Conservation (phyloP, 2,888 invertebrate genomes). For the Polylopha cassiicola region DNA sequence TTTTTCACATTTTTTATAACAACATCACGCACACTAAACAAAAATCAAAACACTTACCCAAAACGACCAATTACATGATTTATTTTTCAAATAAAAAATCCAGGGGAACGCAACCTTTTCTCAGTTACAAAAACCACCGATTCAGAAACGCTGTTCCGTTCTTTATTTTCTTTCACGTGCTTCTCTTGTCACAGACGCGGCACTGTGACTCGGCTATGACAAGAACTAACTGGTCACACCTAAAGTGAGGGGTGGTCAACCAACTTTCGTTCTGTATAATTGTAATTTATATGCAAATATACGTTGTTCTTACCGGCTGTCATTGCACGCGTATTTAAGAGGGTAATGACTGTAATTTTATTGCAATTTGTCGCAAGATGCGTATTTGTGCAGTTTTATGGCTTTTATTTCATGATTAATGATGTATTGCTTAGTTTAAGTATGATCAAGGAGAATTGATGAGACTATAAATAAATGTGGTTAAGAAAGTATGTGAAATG, state of each 20-base stretch:
- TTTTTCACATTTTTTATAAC: too few relatives aligned
- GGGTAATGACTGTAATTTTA: conserved; percentile 12
- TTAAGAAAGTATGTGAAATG: too few relatives aligned
- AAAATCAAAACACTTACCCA: conserved; percentile 8
- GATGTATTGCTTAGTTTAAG: background rate
- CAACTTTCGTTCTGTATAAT: conserved; percentile 40
- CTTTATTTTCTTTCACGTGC: conserved; percentile 39
- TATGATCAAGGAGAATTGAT: too few relatives aligned
- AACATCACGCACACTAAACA: conserved; percentile 10
- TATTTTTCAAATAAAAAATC: background rate
- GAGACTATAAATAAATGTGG: too few relatives aligned
- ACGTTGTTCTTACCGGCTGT: conserved; percentile 1
- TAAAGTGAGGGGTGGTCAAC: conserved; percentile 45
- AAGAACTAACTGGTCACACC: conserved; percentile 32
- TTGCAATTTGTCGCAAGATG: background rate
- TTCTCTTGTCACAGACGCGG: conserved; percentile 48
- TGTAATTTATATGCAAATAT: conserved; percentile 30
- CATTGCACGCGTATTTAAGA: conserved; percentile 13
- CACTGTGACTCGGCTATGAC: conserved; percentile 47
- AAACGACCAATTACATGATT: background rate
- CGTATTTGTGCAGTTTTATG: background rate
- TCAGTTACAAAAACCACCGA: conserved; percentile 2
- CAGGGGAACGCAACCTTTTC: conserved; percentile 18
- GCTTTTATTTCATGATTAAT: background rate
- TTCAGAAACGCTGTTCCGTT: conserved; percentile 12